These are phyloP conservation scores for Cephus cinctus DNA, from an alignment of 1,140 invertebrate genomes.

Conservation along the genomic window DNA sequence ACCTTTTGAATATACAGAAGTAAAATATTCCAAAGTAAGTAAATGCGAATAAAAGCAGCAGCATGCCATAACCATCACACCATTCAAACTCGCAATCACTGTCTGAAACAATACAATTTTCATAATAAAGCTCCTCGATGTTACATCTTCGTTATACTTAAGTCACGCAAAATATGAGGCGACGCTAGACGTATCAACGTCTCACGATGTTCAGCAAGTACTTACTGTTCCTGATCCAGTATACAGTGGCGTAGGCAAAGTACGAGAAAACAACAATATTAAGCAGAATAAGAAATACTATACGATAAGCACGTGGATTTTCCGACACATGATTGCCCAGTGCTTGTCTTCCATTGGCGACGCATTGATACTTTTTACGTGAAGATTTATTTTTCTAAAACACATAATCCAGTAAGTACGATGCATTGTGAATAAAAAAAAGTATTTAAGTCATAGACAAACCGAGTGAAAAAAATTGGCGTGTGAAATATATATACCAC, in stretches of 20 bases:
- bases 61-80: conserved; percentile 72
- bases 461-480: too few relatives aligned
- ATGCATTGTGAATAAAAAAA: too few relatives aligned
- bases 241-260: conserved; percentile 20
- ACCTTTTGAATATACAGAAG: conserved; percentile 64
- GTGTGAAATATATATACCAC: too few relatives aligned
- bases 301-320: conserved; percentile 13
- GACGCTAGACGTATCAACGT: background rate
- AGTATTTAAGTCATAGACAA: too few relatives aligned
- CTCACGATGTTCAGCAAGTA: conserved; percentile 2
- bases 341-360: background rate
- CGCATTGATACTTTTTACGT: background rate
- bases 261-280: conserved; percentile 24
- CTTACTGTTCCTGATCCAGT: conserved; percentile 24
- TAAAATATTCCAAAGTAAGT: conserved; percentile 67
- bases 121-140: background rate
- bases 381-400: background rate
- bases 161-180: background rate
- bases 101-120: conserved; percentile 27
- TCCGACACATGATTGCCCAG: conserved; percentile 12
- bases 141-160: background rate
- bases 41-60: conserved; percentile 66
- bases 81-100: conserved; percentile 44
- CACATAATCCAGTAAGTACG: background rate
- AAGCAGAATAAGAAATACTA: conserved; percentile 11